These are phyloP conservation scores for rat (Rattus norvegicus) DNA, from an alignment of 2,113 vertebrate genomes.

Conservation along the genomic window GRCr8 NC_086020.1:191135001-191135500, in stretches of 20 bases:
- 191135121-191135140: neutral
- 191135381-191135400: conserved; percentile 86
- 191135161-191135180: neutral
- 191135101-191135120: neutral
- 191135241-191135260: conserved; percentile 77
- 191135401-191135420: conserved; percentile 80
- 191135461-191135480: conserved; percentile 84
- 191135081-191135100: neutral
- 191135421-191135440: conserved; percentile 84
- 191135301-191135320: conserved; percentile 52
- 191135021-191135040: fast-evolving
- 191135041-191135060: neutral
- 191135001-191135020: neutral
- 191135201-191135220: neutral
- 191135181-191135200: neutral
- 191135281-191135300: conserved; percentile 47
- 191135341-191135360: conserved; percentile 89
- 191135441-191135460: conserved; percentile 75
- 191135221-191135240: conserved; percentile 62
- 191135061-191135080: neutral
- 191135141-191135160: neutral
- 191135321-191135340: conserved; percentile 83
- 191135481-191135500: conserved; percentile 85
- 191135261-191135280: conserved; percentile 68
- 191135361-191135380: conserved; percentile 82